Base-by-base conservation (phyloP, 1,140 invertebrate genomes). In the Glossosoma conforme region DNA sequence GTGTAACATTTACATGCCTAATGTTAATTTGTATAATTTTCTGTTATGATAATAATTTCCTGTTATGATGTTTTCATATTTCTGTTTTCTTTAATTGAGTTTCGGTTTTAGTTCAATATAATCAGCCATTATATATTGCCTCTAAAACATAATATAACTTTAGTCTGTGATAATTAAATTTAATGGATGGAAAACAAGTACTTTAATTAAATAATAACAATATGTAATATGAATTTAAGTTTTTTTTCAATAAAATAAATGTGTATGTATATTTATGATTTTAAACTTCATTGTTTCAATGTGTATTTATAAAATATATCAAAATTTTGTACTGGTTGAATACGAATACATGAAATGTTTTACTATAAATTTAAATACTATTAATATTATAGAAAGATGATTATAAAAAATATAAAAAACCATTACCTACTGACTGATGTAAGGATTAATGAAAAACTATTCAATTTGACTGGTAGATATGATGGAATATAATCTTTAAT, bases 101-200 rank as follows among this genome's bases (percentile, higher is more conserved):
- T 14, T 8, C 13, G 2, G 14, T 37, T 4, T 33, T 24, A 41
- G 18, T 35, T 41, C 32, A 8, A 10, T 14, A 41, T 41, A 40
- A 41, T 41, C 17, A 49, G 46, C 46, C 46, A 49, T 49, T 42
- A 49, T 49, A 49, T 47, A 49, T 49, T 49, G 46, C 46, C 46
- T 49, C 46, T 47, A 41, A 49, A 30, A 42, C 38, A 49, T 49
- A 49, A 18, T 49, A 41, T 49, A 49, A 49, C 37, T 41, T 49
- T 41, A 49, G 46, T 32, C 46, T 49, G 46, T 49, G 46, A 49
- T 49, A 49, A 49, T 49, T 32, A 32, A 49, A 49, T 49, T 22
- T 44, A 32, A 17, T 13, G n/a, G 11, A 10, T 41, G 38, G 30
- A 45, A 36, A 35, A 20, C 20, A 32, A 32, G 42, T 44, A 44